These are phyloP conservation scores for Coptodon bakossiorum DNA, from an alignment of 2,113 vertebrate genomes.

Conservation along the genomic window DNA sequence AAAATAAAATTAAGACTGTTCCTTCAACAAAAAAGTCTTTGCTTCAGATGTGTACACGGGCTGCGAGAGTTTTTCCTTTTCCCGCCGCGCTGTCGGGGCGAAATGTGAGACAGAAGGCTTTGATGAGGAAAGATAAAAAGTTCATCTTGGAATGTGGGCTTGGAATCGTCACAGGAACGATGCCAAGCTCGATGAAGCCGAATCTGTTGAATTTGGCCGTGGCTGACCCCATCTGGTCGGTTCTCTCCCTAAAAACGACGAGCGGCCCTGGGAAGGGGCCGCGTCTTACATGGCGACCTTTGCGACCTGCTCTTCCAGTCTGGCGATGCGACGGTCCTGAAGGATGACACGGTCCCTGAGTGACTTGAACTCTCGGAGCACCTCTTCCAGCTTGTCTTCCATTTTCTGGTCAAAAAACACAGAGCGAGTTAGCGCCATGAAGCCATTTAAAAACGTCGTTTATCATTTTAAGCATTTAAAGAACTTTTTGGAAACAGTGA, in stretches of 20 bases:
- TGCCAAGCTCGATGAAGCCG: slow-evolving; percentile 64
- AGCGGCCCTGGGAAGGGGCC: neutral
- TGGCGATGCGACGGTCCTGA: slow-evolving; percentile 92
- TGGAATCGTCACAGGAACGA: slow-evolving; percentile 38
- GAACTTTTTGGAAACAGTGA: neutral
- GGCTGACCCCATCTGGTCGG: slow-evolving; percentile 45
- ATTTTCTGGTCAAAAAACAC: slow-evolving; percentile 74
- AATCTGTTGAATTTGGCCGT: slow-evolving; percentile 67
- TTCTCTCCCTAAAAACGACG: slow-evolving; percentile 28
- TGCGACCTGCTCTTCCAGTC: slow-evolving; percentile 91
- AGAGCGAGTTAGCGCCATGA: neutral
- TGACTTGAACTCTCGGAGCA: slow-evolving; percentile 91
- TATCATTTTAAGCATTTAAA: neutral
- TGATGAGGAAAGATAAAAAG: slow-evolving; percentile 65
- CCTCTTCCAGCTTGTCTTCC: slow-evolving; percentile 94
- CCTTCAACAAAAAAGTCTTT: slow-evolving; percentile 70
- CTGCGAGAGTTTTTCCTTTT: slow-evolving; percentile 47
- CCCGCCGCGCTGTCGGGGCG: slow-evolving; percentile 10
- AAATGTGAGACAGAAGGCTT: slow-evolving; percentile 53
- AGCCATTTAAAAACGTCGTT: neutral
- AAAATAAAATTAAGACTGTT: slow-evolving; percentile 52
- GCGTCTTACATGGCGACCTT: slow-evolving; percentile 83
- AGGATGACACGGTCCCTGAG: slow-evolving; percentile 92
- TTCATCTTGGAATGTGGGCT: slow-evolving; percentile 79
- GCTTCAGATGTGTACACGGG: slow-evolving; percentile 67